Conservation (phyloP, 2,888 invertebrate genomes). For the Orthosia incerta region DNA sequence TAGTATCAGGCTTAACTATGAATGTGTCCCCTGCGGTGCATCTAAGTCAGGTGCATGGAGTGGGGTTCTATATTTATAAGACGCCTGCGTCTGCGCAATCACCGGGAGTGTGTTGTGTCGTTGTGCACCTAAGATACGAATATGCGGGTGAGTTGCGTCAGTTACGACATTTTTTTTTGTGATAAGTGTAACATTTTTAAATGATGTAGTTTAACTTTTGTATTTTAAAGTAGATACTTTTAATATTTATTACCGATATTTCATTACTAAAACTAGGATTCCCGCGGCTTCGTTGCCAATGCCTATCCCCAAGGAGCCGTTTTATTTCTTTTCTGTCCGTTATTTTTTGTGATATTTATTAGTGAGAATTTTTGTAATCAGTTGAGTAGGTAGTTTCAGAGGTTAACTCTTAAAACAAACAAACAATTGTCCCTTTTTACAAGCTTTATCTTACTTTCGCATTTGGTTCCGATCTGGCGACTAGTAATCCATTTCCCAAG, state of each 20-base stretch:
- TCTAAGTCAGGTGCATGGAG: constrained; percentile 71
- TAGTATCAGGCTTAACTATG: constrained; percentile 46
- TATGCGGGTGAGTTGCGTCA: constrained; percentile 77
- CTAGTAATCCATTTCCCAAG: no score
- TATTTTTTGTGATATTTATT: no score
- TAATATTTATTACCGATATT: no score
- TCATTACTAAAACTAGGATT: no score
- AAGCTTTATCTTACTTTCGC: no score
- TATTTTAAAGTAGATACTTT: no score
- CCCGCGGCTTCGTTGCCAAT: no score
- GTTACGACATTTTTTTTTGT: constrained; percentile 9
- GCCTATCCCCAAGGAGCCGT: no score
- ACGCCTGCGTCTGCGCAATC: constrained; percentile 69
- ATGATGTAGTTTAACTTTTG: no score
- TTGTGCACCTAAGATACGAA: constrained; percentile 69
- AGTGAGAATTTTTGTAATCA: not conserved
- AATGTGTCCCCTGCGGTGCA: constrained; percentile 58
- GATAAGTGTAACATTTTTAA: constrained; percentile 5
- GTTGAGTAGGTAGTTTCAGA: not conserved
- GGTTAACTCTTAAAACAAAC: not conserved
- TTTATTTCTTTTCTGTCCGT: no score
- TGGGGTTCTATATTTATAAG: constrained; percentile 86
- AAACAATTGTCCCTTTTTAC: not conserved
- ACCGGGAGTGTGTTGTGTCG: constrained; percentile 72
- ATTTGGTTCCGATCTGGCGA: no score